A percentile compares a stretch with the other conserved stretches of the same genome.
Evolutionary conservation across 2,113 vertebrate species (phyloP).

Genomic region (Arenaria interpres): DNA sequence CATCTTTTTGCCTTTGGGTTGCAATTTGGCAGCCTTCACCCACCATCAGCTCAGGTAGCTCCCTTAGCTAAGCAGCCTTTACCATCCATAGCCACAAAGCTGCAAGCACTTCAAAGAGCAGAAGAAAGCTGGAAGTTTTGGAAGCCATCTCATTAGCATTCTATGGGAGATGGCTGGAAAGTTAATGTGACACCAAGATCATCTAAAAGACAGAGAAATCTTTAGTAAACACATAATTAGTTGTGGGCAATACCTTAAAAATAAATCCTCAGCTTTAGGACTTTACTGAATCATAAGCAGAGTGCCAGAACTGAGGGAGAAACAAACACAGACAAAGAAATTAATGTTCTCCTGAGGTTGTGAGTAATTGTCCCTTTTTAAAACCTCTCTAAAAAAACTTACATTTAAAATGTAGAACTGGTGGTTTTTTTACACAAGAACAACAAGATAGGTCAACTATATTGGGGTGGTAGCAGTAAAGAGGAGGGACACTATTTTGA

Average conservation of each 20-base stretch:
- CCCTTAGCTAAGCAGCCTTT: background rate
- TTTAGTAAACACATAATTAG: background rate
- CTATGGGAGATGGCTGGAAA: background rate
- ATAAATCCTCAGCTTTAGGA: background rate
- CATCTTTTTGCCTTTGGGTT: background rate
- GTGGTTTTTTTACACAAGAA: background rate
- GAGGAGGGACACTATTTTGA: background rate
- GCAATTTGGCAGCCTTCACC: background rate
- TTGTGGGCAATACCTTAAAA: background rate
- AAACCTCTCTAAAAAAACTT: background rate
- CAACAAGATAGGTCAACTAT: accelerated
- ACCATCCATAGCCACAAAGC: background rate
- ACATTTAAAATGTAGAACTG: background rate
- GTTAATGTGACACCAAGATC: background rate
- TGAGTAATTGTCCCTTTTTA: background rate
- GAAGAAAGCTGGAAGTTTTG: background rate
- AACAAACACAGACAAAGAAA: background rate
- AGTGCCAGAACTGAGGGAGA: background rate
- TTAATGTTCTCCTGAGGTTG: background rate
- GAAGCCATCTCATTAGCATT: background rate
- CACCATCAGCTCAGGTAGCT: background rate
- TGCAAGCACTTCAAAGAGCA: background rate
- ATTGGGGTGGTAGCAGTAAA: background rate
- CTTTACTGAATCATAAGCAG: background rate
- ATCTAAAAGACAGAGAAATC: background rate